A percentile compares a stretch with the other conserved stretches of the same genome.
Conservation (phyloP, 2,797 vertebrate species). For the Rhynchonycteris naso region DNA sequence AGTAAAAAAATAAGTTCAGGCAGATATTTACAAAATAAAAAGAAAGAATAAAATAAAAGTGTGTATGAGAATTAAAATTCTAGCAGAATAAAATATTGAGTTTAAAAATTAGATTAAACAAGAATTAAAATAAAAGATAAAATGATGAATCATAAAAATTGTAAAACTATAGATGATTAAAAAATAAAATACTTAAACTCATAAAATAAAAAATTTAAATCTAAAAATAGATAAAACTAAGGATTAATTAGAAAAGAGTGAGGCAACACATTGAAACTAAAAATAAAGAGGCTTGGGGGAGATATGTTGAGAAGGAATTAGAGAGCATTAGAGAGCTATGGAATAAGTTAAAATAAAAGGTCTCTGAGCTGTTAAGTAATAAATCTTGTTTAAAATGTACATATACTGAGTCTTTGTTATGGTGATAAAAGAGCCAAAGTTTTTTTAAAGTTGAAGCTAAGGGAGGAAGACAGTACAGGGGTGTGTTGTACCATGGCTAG, state of each 20-base stretch:
- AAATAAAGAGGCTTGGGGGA: slow-evolving; percentile 56
- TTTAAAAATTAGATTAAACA: slow-evolving; percentile 68
- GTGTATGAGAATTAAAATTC: slow-evolving; percentile 43
- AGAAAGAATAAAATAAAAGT: slow-evolving; percentile 29
- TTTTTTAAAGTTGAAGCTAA: background rate
- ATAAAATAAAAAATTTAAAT: slow-evolving; percentile 69
- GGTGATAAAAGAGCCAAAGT: background rate
- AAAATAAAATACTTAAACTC: slow-evolving; percentile 64
- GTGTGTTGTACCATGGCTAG: background rate
- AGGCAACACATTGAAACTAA: slow-evolving; percentile 67
- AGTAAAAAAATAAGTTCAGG: background rate
- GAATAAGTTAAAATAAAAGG: slow-evolving; percentile 49
- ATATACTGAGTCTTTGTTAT: background rate
- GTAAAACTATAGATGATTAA: slow-evolving; percentile 66
- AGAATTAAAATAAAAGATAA: slow-evolving; percentile 66
- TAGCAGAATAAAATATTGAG: slow-evolving; percentile 48
- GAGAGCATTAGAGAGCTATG: background rate
- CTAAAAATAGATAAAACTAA: slow-evolving; percentile 70
- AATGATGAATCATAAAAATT: slow-evolving; percentile 64
- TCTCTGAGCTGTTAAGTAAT: slow-evolving; percentile 38
- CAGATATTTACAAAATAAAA: slow-evolving; percentile 2
- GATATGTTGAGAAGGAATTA: slow-evolving; percentile 61
- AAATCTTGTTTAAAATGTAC: background rate
- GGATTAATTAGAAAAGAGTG: slow-evolving; percentile 70
- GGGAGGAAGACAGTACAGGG: background rate